A percentile compares a stretch with the other conserved stretches of the same genome.
Evolutionary conservation across 2,113 vertebrate genomes (phyloP).

Genomic region (Ivindomyrus marchei): DNA sequence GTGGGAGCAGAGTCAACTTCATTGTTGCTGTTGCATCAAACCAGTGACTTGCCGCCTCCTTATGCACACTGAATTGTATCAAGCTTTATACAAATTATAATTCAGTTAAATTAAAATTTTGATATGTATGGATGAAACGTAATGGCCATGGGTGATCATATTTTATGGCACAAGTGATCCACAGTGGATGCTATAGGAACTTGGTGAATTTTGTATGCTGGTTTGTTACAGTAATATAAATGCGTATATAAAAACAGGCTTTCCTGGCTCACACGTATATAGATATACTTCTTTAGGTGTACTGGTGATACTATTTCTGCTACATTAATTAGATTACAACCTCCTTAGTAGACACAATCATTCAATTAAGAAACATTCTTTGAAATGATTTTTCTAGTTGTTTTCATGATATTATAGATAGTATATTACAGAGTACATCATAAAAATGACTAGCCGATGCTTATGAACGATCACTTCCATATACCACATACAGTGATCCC

Average conservation of each 20-base stretch:
- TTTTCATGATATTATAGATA: not conserved
- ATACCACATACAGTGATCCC: no score
- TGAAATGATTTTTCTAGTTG: not conserved
- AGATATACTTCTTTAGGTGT: not conserved
- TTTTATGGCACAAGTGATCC: not conserved
- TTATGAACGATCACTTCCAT: not conserved
- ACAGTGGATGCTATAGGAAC: not conserved
- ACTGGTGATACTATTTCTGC: not conserved
- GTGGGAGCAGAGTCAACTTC: constrained; percentile 44
- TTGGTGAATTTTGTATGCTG: not conserved
- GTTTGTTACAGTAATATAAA: not conserved
- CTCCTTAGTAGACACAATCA: not conserved
- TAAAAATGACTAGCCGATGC: not conserved
- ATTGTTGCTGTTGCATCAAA: not conserved
- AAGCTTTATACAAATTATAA: not conserved
- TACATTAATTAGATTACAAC: not conserved
- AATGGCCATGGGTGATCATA: not conserved
- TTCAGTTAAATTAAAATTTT: not conserved
- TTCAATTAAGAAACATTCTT: not conserved
- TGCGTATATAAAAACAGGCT: not conserved
- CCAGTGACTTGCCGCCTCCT: not conserved
- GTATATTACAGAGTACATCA: not conserved
- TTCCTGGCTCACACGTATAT: not conserved
- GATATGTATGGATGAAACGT: not conserved
- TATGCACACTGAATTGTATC: not conserved